A percentile compares a stretch with the other conserved stretches of the same genome.
Conservation (phyloP, 1,140 invertebrate genomes). For the Elymnias hypermnestra region DNA sequence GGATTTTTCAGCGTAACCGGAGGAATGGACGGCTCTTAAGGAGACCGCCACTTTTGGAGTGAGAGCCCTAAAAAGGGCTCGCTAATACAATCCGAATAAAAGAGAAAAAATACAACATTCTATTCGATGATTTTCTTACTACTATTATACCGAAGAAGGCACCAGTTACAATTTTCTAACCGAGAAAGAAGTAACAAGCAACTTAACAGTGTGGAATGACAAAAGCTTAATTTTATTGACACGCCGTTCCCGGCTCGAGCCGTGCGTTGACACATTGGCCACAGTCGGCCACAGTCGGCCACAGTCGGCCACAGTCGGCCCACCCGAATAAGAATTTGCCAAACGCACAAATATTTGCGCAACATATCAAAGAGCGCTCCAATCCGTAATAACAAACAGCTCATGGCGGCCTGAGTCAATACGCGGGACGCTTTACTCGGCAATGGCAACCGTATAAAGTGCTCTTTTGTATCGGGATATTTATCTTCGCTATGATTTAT, state of each 20-base stretch:
- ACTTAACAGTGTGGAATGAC: neutral
- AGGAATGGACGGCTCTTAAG: too few relatives aligned
- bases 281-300: too few relatives aligned
- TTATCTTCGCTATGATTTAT: slow-evolving; percentile 2
- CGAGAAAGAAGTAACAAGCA: too few relatives aligned
- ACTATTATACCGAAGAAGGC: too few relatives aligned
- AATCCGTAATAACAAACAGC: slow-evolving; percentile 25
- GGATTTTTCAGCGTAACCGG: too few relatives aligned
- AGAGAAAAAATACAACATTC: too few relatives aligned
- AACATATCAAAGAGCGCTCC: slow-evolving; percentile 22
- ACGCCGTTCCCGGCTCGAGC: neutral
- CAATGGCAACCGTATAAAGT: neutral
- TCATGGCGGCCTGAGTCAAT: slow-evolving; percentile 19
- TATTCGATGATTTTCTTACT: too few relatives aligned
- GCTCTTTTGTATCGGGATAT: neutral
- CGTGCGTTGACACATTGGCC: too few relatives aligned
- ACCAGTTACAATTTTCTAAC: too few relatives aligned
- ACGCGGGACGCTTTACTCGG: slow-evolving; percentile 11
- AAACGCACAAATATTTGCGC: slow-evolving; percentile 21
- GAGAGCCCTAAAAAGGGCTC: too few relatives aligned
- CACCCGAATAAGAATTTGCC: slow-evolving; percentile 23
- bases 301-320: neutral
- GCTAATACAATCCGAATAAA: too few relatives aligned
- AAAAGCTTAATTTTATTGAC: slow-evolving; percentile 8
- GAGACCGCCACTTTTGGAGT: too few relatives aligned